phyloP scores from a whole-genome alignment of 2,797 vertebrate genomes.

The Poliocrania exsul region DNA sequence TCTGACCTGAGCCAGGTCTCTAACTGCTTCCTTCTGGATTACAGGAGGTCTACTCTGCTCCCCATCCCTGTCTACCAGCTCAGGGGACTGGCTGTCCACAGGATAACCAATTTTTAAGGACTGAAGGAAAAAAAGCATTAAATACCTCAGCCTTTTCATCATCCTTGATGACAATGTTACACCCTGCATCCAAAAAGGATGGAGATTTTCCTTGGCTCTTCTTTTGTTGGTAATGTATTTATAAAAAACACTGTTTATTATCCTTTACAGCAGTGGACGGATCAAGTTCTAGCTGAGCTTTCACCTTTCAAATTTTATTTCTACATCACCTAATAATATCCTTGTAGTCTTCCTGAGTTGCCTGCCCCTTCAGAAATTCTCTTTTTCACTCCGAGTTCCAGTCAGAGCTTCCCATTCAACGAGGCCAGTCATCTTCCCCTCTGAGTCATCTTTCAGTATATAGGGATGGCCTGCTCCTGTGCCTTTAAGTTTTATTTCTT shows the following conservation, averaged over 20 bases:
- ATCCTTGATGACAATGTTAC: not conserved
- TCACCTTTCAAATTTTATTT: not conserved
- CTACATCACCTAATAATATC: not conserved
- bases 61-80: too few relatives aligned
- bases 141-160: too few relatives aligned
- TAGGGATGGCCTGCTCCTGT: not conserved
- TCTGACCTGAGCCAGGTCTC: not conserved
- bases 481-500: not conserved
- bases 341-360: not conserved
- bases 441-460: not conserved
- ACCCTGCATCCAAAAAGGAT: too few relatives aligned
- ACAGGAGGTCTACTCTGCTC: too few relatives aligned
- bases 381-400: not conserved
- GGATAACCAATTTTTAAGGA: too few relatives aligned
- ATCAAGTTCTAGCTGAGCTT: not conserved
- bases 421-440: not conserved
- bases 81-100: too few relatives aligned
- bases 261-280: not conserved
- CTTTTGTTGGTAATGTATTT: not conserved
- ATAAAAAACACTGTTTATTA: not conserved
- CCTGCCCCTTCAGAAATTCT: not conserved
- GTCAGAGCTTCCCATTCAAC: not conserved
- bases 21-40: too few relatives aligned
- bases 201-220: too few relatives aligned
- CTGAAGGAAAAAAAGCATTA: too few relatives aligned